Evolutionary conservation across 1,140 invertebrate species (phyloP), one percentile per base, ranked within the genome.

Genomic region (Drosophila insularis): DNA sequence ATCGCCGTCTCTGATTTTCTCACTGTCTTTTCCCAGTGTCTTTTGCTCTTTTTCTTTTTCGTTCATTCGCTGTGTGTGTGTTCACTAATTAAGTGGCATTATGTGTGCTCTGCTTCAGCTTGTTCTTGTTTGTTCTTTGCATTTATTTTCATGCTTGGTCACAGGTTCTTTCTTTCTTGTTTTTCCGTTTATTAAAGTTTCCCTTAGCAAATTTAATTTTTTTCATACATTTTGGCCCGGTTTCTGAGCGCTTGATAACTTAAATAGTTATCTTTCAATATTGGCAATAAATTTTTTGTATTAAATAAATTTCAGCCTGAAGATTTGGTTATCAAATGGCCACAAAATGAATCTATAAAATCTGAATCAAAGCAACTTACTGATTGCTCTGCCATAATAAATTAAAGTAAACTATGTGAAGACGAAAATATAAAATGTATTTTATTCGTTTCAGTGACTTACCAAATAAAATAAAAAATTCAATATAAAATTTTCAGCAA

Each of bases 41-140:
- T 27, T 6, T 27, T 27, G 27, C 27, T 60, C 31, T 35, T 11
- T 37, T 11, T 39, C 13, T 46, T 17, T 35, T 8, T 21, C 6
- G 2, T 11, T 43, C 32, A 19, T 27, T 43, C 27, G 39, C 10
- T 58, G 35, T 39, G 32, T 66, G 37, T 35, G 72, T 54, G 43
- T 35, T 61, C 58, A 58, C 74, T 77, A 78, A 78, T 78, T 78
- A 78, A 77, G 74, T 71, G 74, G 74, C 60, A 76, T 76, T 76
- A 76, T 76, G 73, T 70, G 60, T 59, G 17, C 31, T 32, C 46
- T 53, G 35, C 13, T 43, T 61, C 40, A 32, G 39, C 43, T 19
- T 68, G 39, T 66, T 54, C 46, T 37, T 63, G 40, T 13, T 35
- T 56, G 40, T 74, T 56, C 56, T 39, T 68, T 74, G 40, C 63